Percentiles rank a stretch among this genome's conserved stretches.
Evolutionary conservation across 2,888 invertebrate genomes (phyloP).

Genomic region (Tillus elongatus): DNA sequence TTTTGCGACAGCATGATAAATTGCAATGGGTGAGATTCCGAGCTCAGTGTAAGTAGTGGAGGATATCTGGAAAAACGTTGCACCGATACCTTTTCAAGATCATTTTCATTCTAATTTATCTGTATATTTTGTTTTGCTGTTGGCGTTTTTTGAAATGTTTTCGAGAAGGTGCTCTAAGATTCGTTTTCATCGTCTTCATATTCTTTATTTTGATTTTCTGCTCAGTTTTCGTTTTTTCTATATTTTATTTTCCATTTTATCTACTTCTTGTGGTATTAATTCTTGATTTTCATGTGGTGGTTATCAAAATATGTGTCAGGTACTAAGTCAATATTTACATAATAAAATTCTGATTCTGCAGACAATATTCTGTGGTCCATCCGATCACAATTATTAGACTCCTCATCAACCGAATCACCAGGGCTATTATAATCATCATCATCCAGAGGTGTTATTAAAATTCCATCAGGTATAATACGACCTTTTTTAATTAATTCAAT

Average conservation of each 20-base stretch:
- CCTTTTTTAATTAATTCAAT: neutral
- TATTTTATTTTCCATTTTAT: neutral
- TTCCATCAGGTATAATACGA: neutral
- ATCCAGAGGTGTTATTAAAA: conserved; percentile 2
- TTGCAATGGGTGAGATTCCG: conserved; percentile 1
- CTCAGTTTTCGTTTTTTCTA: neutral
- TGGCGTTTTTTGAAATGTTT: neutral
- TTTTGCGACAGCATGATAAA: neutral
- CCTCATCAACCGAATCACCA: neutral
- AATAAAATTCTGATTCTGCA: conserved; percentile 1
- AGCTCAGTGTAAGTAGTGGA: conserved; percentile 1
- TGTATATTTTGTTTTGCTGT: neutral
- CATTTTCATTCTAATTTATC: conserved; percentile 1
- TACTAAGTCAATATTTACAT: neutral
- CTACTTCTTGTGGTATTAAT: neutral
- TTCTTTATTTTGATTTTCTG: neutral
- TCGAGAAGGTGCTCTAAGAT: neutral
- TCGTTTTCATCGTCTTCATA: no score
- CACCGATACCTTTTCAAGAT: conserved; percentile 1
- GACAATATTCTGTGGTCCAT: neutral
- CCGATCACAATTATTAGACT: neutral
- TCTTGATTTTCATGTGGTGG: neutral
- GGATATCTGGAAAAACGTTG: neutral
- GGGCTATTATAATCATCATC: conserved; percentile 1
- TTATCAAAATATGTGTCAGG: neutral